A percentile compares a stretch with the other conserved stretches of the same genome.
Evolutionary conservation across 2,797 vertebrate genomes (phyloP).

Genomic region (Tinamus major): DNA sequence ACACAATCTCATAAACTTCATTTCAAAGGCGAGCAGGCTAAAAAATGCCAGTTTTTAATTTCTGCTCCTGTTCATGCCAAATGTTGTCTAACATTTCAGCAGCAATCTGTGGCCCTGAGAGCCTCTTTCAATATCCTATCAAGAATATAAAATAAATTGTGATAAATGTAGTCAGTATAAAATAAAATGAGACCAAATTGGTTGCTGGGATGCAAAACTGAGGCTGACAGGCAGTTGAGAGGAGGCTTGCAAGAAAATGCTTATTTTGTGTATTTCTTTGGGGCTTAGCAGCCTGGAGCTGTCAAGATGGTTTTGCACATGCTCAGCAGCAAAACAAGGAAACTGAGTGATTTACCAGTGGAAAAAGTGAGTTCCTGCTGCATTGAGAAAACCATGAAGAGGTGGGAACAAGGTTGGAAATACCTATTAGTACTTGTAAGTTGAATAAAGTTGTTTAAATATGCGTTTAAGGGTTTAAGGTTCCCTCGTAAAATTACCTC

Average conservation of each 20-base stretch:
- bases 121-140: slow-evolving; percentile 38
- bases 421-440: neutral
- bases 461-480: neutral
- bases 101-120: slow-evolving; percentile 46
- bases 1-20: neutral
- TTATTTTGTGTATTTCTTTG: slow-evolving; percentile 67
- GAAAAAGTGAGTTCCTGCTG: slow-evolving; percentile 30
- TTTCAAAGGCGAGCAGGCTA: slow-evolving; percentile 24
- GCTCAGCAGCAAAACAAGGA: slow-evolving; percentile 32
- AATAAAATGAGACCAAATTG: slow-evolving; percentile 61
- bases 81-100: slow-evolving; percentile 49
- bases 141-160: slow-evolving; percentile 53
- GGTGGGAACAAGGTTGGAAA: slow-evolving; percentile 7
- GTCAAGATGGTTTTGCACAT: slow-evolving; percentile 65
- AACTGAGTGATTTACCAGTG: neutral
- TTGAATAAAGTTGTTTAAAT: neutral
- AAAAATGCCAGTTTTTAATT: slow-evolving; percentile 41
- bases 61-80: slow-evolving; percentile 42
- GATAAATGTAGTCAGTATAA: slow-evolving; percentile 58
- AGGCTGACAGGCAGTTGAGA: slow-evolving; percentile 63
- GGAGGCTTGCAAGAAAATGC: slow-evolving; percentile 62
- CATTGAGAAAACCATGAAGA: neutral
- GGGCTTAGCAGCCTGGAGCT: slow-evolving; percentile 60
- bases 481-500: neutral
- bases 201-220: slow-evolving; percentile 69